Percentiles rank a stretch among this genome's conserved stretches.
Evolutionary conservation across 2,888 invertebrate genomes (phyloP).

Genomic region (Pteria penguin): DNA sequence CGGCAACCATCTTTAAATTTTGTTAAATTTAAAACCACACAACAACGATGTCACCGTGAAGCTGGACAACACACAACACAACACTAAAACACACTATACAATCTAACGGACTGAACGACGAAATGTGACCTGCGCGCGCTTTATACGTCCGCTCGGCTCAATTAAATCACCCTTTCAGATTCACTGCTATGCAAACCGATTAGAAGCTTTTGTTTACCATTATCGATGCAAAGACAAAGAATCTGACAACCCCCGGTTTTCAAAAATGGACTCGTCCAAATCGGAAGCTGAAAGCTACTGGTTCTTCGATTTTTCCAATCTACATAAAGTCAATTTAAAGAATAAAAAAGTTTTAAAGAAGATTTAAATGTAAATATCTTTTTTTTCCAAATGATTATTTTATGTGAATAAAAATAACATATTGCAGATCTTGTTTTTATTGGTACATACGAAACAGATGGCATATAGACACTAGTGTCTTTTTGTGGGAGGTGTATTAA

Average conservation of each 20-base stretch:
- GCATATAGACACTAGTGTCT: no score
- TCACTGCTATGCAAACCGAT: constrained; percentile 15
- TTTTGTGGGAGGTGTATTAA: no score
- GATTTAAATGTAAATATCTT: no score
- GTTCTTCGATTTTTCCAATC: neutral
- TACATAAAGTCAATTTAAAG: no score
- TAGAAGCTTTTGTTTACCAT: constrained; percentile 30
- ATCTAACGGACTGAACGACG: constrained; percentile 27
- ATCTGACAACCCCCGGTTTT: constrained; percentile 13
- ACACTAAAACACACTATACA: constrained; percentile 19
- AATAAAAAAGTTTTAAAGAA: no score
- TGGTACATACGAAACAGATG: no score
- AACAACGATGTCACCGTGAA: constrained; percentile 6
- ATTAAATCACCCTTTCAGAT: constrained; percentile 14
- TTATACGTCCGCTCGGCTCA: constrained; percentile 23
- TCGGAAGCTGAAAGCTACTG: constrained; percentile 28
- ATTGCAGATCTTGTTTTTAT: no score
- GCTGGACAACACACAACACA: no score
- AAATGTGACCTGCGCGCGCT: constrained; percentile 36
- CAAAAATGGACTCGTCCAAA: constrained; percentile 27
- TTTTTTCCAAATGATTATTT: no score
- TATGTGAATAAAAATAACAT: no score
- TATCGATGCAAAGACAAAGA: constrained; percentile 38
- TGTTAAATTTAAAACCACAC: constrained; percentile 9
- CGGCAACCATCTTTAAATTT: constrained; percentile 33